Base-by-base conservation (phyloP, 2,888 invertebrate species). In the Orthosia gracilis region DNA sequence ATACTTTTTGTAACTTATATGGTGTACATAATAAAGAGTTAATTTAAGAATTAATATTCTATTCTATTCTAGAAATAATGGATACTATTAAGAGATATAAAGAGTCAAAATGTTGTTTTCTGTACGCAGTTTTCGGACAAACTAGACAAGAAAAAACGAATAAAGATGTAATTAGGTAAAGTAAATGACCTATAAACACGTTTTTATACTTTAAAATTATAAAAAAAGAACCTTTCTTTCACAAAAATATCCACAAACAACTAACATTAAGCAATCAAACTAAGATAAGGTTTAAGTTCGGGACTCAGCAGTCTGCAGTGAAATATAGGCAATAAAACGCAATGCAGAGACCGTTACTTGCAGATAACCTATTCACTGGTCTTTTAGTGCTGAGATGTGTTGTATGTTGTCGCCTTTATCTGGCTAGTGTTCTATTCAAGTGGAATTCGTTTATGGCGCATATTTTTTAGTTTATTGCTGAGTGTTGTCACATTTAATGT, bases 291-390 rank as follows among this genome's bases (percentile, higher is more conserved):
- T 70, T 76, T 66, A 47, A 64, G 59, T 70, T 74, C 64, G 26
- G 65, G 57, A 73, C 59, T 65, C 59, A 52, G 73, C 78, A 67
- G 63, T 71, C 64, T 74, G 73, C 47, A 78, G 55, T 83, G 68
- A 85, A 79, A 85, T 84, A 82, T 78, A 73, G 75, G 68, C 80
- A 66, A 84, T 89, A 87, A 88, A 88, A 85, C 73, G 82, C 87
- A 87, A 83, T 47, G 61, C 72, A 61, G 45, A 73, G 67, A 76
- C 74, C 83, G 81, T 89, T 84, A 85, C 65, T 78, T 77, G 73
- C 88, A 89, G 88, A 85, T 83, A 87, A 83, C 82, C 78, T 83
- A 84, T 85, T 83, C 83, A 49, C 65, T 71, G 69, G 21, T 45
- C 23, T 67, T 77, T 72, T 50, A 72, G 45, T 65, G 57, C 70